Evolutionary conservation across 2,888 invertebrate species (phyloP).

Genomic region (Zaprionus obscuricornis): DNA sequence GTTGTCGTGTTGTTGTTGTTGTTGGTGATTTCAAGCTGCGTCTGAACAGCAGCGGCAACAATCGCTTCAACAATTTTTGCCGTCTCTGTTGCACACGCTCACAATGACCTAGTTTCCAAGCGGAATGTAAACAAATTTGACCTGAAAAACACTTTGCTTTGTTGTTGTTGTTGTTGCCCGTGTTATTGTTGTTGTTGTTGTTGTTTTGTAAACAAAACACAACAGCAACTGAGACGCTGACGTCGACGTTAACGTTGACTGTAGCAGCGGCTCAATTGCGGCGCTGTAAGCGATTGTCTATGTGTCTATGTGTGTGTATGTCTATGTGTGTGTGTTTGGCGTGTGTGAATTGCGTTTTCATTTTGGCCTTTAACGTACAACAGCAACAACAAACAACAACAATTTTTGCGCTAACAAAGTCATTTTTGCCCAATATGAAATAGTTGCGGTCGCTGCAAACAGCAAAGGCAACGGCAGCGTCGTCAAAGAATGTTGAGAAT

Average conservation of each 20-base stretch:
- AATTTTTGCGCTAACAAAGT: conserved; percentile 61
- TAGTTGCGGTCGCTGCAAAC: conserved; percentile 38
- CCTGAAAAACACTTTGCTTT: conserved; percentile 74
- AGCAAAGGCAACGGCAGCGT: not conserved
- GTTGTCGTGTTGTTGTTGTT: conserved; percentile 19
- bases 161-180: conserved; percentile 26
- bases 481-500: too few species aligned
- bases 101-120: conserved; percentile 80
- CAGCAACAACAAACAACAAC: conserved; percentile 13
- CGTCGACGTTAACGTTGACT: too few species aligned
- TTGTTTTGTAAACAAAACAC: conserved; percentile 78
- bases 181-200: conserved; percentile 25
- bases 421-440: conserved; percentile 67
- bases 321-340: conserved; percentile 14
- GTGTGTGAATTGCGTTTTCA: conserved; percentile 63
- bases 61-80: conserved; percentile 45
- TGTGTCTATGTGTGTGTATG: conserved; percentile 1
- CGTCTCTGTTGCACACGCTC: conserved; percentile 65
- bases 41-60: conserved; percentile 51
- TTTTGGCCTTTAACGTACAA: conserved; percentile 59
- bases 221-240: conserved; percentile 47
- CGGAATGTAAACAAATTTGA: conserved; percentile 82
- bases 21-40: conserved; percentile 59
- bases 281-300: conserved; percentile 1
- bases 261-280: conserved; percentile 52